Conservation (phyloP, 1,140 invertebrate genomes). For the Nasonia longicornis region DNA sequence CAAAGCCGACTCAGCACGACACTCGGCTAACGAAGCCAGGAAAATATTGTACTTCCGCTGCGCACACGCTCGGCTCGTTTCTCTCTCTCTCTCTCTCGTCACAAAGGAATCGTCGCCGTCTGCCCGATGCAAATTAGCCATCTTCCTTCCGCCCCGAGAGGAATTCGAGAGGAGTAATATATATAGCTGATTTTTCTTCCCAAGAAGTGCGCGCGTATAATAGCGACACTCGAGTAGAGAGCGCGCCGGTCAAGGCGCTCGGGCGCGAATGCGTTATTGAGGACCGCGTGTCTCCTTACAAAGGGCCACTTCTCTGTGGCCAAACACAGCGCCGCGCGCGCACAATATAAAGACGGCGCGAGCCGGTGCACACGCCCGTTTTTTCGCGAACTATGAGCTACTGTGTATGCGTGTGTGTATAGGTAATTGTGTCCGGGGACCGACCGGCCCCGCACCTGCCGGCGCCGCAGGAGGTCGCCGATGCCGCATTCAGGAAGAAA, state of each 20-base stretch:
- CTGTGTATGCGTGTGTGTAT: conserved; percentile 45
- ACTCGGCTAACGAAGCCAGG: conserved; percentile 35
- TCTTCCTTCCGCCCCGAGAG: background rate
- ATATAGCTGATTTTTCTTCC: conserved; percentile 11
- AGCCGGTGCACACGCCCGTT: conserved; percentile 15
- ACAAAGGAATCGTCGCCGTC: conserved; percentile 2
- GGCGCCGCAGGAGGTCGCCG: conserved; percentile 60
- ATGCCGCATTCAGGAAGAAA: conserved; percentile 30
- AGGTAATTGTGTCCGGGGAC: conserved; percentile 32
- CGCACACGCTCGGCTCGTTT: conserved; percentile 1
- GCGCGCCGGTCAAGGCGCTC: background rate
- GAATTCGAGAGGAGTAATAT: background rate
- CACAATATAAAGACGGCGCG: conserved; percentile 44
- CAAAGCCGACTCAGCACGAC: conserved; percentile 35
- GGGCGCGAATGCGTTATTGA: background rate
- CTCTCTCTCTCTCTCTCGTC: background rate
- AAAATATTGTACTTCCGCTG: conserved; percentile 40
- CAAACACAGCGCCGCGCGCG: conserved; percentile 60
- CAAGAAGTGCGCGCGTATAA: background rate
- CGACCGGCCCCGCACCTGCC: conserved; percentile 62
- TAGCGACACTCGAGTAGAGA: background rate
- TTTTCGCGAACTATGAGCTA: background rate
- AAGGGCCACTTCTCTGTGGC: conserved; percentile 68
- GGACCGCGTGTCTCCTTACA: conserved; percentile 57
- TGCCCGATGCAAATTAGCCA: background rate